These are phyloP conservation scores for Lagocephalus sceleratus DNA, from an alignment of 2,797 vertebrate species.

Conservation along the genomic window DNA sequence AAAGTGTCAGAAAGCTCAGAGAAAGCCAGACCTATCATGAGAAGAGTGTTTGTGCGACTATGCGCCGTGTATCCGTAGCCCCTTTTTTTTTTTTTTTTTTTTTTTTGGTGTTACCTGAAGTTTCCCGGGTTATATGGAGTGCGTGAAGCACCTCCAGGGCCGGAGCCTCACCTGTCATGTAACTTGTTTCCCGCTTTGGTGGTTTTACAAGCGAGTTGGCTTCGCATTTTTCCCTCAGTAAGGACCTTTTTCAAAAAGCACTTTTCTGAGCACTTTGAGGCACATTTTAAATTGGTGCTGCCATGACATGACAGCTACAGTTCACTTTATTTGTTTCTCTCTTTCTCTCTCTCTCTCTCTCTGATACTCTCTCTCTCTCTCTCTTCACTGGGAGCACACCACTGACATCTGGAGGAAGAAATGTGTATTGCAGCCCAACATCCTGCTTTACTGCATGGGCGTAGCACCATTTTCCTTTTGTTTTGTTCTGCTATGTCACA, in stretches of 20 bases:
- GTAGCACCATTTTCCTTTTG: constrained; percentile 44
- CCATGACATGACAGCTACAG: constrained; percentile 42
- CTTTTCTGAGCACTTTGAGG: constrained; percentile 74
- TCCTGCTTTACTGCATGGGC: constrained; percentile 54
- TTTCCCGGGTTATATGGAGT: constrained; percentile 25
- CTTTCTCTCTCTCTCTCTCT: constrained; percentile 7
- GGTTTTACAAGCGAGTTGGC: constrained; percentile 36
- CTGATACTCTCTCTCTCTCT: constrained; percentile 1
- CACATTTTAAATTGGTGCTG: constrained; percentile 58
- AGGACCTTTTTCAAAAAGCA: constrained; percentile 70
- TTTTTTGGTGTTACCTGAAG: constrained; percentile 32
- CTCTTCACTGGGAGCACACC: constrained; percentile 57
- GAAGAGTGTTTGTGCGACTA: constrained; percentile 22
- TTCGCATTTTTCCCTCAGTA: constrained; percentile 42
- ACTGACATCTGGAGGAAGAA: constrained; percentile 73
- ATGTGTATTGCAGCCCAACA: constrained; percentile 42
- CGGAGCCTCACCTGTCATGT: constrained; percentile 54
- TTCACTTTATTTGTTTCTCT: constrained; percentile 52
- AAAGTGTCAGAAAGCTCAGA: constrained; percentile 9
- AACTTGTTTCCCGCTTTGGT: constrained; percentile 44
- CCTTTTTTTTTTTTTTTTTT: too few relatives aligned
- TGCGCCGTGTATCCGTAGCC: constrained; percentile 24
- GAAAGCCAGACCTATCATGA: constrained; percentile 13
- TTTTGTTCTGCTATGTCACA: constrained; percentile 17
- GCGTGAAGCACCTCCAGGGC: constrained; percentile 46